Conservation (phyloP, 2,797 vertebrate species). For the Euphonia xanthogaster region DNA sequence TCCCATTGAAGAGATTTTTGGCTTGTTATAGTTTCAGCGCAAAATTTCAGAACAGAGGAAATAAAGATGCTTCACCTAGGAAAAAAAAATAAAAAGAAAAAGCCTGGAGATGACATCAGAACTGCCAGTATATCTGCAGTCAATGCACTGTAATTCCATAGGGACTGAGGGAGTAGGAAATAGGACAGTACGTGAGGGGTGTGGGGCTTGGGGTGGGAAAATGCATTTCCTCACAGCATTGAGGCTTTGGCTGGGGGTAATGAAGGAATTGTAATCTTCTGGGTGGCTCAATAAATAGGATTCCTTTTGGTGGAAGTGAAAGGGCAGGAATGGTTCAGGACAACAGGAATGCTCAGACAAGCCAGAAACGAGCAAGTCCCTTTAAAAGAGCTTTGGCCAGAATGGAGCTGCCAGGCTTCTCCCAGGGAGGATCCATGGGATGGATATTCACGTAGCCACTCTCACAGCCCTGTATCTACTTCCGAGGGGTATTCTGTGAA, state of each 20-base stretch:
- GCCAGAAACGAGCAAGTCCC: not conserved
- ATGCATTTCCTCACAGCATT: not conserved
- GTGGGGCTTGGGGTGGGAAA: not conserved
- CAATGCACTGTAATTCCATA: not conserved
- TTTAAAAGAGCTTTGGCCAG: not conserved
- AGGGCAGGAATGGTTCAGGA: not conserved
- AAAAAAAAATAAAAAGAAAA: not conserved
- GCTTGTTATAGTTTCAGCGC: conserved; percentile 14
- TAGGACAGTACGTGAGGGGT: not conserved
- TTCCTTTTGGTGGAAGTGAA: not conserved
- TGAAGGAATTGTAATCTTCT: not conserved
- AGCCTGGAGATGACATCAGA: not conserved
- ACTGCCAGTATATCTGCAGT: not conserved
- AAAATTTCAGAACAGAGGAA: conserved; percentile 24
- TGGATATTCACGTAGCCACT: not conserved
- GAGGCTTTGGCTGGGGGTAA: not conserved
- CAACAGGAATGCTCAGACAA: not conserved
- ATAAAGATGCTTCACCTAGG: not conserved
- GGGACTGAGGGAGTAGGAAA: not conserved
- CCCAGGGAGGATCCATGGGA: not conserved
- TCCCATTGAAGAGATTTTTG: conserved; percentile 60
- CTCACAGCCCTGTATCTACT: not conserved
- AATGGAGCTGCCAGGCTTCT: not conserved
- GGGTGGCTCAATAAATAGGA: not conserved
- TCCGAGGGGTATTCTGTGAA: not conserved